Base-by-base conservation (phyloP, 2,888 invertebrate species). In the Agrotis puta region DNA sequence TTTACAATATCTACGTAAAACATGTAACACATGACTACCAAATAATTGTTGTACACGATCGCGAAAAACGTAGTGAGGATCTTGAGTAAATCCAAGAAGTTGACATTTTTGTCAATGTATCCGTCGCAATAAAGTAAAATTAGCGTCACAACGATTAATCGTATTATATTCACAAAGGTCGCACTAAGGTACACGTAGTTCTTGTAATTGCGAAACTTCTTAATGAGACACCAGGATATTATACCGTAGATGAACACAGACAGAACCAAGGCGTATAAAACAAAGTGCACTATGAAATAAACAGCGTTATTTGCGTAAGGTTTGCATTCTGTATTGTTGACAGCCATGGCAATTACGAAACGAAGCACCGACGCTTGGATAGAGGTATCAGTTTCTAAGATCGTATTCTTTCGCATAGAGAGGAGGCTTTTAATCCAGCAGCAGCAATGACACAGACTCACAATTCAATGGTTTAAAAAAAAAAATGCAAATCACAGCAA, bases 181-280 rank as follows among this genome's bases (percentile, higher is more conserved):
- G 79, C 63, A 24, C 72, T 79, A 14, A 77, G 45, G n/a, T 75
- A 80, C 9, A 75, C 69, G 18, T 57, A 77, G 51, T 77, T 81
- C 24, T 76, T 75, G 50, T 69, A 75, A 53, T 64, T 48, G 3
- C 81, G 77, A n/a, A 80, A 77, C 45, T 75, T 77, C 11, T 18
- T 68, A 3, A 77, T 61, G 13, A 77, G 13, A 11, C 57, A 75
- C 81, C 77, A 77, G 0, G 81, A 75, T 16, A n/a, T 50, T 22
- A 77, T 24, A 13, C 81, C 77, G 33, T 62, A 80, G 11, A 68
- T n/a, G n/a, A 80, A 74, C 5, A 56, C 11, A 18, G 48, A 18
- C 0, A 72, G 0, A 6, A 51, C 64, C 4, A 78, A 20, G 2
- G 27, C n/a, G 5, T 63, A 48, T 2, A 64, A 1, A 33, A 78